phyloP scores from a whole-genome alignment of 2,888 invertebrate species.

The Lottia scabra region DNA sequence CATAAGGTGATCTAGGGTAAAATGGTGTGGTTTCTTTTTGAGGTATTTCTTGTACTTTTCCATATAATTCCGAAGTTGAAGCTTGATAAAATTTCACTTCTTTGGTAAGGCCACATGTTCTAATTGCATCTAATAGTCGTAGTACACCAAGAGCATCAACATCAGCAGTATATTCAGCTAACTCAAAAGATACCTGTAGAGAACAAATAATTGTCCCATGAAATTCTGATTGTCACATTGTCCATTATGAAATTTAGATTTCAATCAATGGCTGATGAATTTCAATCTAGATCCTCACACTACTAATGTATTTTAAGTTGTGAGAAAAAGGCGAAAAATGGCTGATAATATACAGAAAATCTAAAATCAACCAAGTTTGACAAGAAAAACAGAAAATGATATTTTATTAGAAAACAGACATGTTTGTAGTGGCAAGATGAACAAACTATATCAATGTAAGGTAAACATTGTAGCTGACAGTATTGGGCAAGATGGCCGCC shows the following conservation, averaged over 20 bases:
- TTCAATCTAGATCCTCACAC: too few species aligned
- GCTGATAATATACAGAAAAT: neutral
- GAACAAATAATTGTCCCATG: neutral
- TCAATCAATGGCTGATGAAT: too few species aligned
- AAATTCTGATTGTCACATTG: too few species aligned
- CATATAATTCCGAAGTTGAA: constrained; percentile 70
- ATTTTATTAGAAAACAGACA: constrained; percentile 21
- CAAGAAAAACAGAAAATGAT: constrained; percentile 7
- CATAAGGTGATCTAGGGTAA: constrained; percentile 70
- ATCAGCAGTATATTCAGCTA: constrained; percentile 99
- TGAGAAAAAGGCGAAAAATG: neutral
- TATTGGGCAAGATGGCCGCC: neutral
- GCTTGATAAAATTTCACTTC: constrained; percentile 68
- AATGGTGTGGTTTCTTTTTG: constrained; percentile 70
- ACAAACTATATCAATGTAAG: constrained; percentile 15
- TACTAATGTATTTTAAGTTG: neutral
- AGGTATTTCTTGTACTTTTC: constrained; percentile 69
- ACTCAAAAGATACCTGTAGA: constrained; percentile 87
- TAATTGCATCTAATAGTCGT: constrained; percentile 67
- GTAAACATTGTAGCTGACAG: neutral
- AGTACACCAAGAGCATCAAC: constrained; percentile 70
- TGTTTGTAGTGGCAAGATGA: constrained; percentile 11
- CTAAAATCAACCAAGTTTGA: constrained; percentile 1
- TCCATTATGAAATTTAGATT: too few species aligned
- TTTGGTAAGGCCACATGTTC: constrained; percentile 63